A percentile compares a stretch with the other conserved stretches of the same genome.
These are phyloP conservation scores for Hirudo medicinalis DNA, from an alignment of 1,140 invertebrate species.

Conservation along the genomic window DNA sequence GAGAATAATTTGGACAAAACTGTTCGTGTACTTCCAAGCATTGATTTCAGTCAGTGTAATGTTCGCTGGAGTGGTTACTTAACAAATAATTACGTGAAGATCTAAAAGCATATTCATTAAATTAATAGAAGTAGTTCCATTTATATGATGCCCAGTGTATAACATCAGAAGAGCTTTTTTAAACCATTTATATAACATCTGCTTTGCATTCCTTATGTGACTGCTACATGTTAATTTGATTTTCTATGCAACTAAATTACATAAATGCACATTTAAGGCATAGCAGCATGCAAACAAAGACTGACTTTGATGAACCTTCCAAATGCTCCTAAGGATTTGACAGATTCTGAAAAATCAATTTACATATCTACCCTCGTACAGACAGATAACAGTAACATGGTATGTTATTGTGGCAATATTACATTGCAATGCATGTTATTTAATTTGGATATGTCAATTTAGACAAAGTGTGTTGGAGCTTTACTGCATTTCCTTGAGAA, in stretches of 20 bases:
- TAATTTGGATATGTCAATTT: conserved; percentile 17
- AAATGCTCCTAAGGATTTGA: conserved; percentile 47
- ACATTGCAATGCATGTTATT: neutral
- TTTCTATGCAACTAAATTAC: neutral
- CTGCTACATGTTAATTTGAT: neutral
- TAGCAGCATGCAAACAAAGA: conserved; percentile 50
- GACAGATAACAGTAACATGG: conserved; percentile 48
- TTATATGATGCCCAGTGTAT: too few relatives aligned
- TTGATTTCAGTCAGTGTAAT: conserved; percentile 36
- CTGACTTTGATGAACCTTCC: conserved; percentile 50
- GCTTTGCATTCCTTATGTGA: too few relatives aligned
- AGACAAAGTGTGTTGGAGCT: conserved; percentile 57
- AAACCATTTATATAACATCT: too few relatives aligned
- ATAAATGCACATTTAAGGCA: conserved; percentile 45
- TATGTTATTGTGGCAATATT: conserved; percentile 24
- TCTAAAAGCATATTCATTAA: too few relatives aligned
- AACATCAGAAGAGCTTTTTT: conserved; percentile 10
- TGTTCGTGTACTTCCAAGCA: conserved; percentile 32
- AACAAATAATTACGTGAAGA: too few relatives aligned
- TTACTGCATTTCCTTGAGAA: conserved; percentile 60
- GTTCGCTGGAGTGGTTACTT: too few relatives aligned
- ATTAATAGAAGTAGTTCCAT: too few relatives aligned
- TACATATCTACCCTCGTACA: conserved; percentile 57
- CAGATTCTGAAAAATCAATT: conserved; percentile 48
- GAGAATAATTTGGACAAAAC: conserved; percentile 18